phyloP scores from a whole-genome alignment of 1,140 invertebrate genomes.

The Solenopsis fugax region DNA sequence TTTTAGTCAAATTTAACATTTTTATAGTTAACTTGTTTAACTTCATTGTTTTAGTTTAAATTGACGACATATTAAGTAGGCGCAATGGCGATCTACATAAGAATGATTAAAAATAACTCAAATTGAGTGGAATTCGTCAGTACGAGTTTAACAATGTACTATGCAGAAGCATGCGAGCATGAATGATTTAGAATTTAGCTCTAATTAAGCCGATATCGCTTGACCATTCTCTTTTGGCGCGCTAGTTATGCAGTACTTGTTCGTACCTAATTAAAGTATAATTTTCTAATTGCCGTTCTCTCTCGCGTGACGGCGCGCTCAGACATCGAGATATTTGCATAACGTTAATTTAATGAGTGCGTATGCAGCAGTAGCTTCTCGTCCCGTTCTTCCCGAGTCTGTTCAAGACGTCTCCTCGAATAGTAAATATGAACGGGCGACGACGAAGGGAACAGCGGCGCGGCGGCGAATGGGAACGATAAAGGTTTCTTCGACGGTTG shows the following conservation, averaged over 20 bases:
- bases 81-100: too few species aligned
- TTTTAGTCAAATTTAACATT: too few species aligned
- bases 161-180: neutral
- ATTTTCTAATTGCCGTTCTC: constrained; percentile 49
- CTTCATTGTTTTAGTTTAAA: too few species aligned
- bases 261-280: constrained; percentile 51
- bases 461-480: constrained; percentile 50
- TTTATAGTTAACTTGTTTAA: too few species aligned
- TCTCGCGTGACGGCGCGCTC: neutral
- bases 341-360: constrained; percentile 56
- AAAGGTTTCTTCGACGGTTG: constrained; percentile 59
- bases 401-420: constrained; percentile 39
- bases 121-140: too few species aligned
- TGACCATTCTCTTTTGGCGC: neutral
- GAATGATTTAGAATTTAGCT: constrained; percentile 40
- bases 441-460: constrained; percentile 35
- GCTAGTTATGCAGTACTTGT: neutral
- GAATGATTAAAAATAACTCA: too few species aligned
- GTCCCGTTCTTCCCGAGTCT: neutral
- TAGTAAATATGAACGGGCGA: constrained; percentile 40
- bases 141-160: too few species aligned
- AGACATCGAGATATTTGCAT: constrained; percentile 56
- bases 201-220: constrained; percentile 9
- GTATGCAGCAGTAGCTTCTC: constrained; percentile 5
- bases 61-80: too few species aligned